These are phyloP conservation scores for Blastomussa wellsi DNA, from an alignment of 92 coral and sea anemone genomes.

Conservation along the genomic window DNA sequence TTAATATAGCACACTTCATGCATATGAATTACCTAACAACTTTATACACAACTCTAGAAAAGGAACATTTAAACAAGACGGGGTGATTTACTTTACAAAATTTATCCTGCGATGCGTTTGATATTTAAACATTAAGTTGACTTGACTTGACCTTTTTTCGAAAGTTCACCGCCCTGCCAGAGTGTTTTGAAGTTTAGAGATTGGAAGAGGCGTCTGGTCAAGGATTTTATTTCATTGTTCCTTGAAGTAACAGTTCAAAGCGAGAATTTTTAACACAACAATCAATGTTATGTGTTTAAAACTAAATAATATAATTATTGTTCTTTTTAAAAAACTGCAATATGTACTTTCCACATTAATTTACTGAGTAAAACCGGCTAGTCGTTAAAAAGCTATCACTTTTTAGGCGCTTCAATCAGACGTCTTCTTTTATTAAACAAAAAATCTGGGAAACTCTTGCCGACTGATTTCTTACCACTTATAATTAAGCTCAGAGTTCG, in stretches of 20 bases:
- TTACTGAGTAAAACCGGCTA: background rate
- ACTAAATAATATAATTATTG: slow-evolving; percentile 21
- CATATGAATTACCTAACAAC: background rate
- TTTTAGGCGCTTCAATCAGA: background rate
- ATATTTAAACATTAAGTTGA: background rate
- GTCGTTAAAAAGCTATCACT: slow-evolving; percentile 17
- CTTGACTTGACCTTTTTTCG: too few relatives aligned
- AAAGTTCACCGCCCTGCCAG: background rate
- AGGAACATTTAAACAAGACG: background rate
- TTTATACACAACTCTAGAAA: background rate
- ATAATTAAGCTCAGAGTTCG: slow-evolving; percentile 3
- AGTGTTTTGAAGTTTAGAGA: background rate
- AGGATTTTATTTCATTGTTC: background rate
- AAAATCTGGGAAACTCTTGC: background rate
- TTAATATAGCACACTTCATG: background rate
- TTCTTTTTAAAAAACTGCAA: background rate
- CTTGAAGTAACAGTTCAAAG: slow-evolving; percentile 1
- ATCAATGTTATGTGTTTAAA: slow-evolving; percentile 15
- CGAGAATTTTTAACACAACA: background rate
- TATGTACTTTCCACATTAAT: slow-evolving; percentile 8
- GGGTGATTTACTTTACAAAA: background rate
- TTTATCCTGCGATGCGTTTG: background rate
- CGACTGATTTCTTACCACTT: background rate
- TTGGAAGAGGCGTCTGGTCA: slow-evolving; percentile 6
- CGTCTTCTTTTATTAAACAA: background rate